phyloP scores from a whole-genome alignment of 2,113 vertebrate species.

The Diadophis punctatus region DNA sequence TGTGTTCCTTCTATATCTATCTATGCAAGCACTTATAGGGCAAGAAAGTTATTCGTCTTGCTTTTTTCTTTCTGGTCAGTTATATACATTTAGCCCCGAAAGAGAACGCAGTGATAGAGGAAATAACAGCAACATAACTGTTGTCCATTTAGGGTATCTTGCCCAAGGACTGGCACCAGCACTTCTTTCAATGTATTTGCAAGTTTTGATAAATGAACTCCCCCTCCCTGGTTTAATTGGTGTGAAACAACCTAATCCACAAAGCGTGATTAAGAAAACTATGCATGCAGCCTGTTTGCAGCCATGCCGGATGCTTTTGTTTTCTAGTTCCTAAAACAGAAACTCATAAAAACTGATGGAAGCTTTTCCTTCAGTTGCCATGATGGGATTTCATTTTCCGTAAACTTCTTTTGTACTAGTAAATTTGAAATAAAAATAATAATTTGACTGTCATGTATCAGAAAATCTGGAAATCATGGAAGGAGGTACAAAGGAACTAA shows the following conservation, averaged over 20 bases:
- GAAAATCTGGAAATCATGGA: slow-evolving; percentile 9
- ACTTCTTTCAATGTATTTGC: neutral
- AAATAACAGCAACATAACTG: neutral
- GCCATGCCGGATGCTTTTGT: too few species aligned
- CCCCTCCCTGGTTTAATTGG: neutral
- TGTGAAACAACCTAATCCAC: neutral
- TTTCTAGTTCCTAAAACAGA: neutral
- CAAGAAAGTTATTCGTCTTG: neutral
- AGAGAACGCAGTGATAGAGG: neutral
- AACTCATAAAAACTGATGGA: neutral
- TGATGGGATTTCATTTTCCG: neutral
- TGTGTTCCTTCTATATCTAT: neutral
- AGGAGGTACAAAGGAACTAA: neutral
- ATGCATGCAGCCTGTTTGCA: neutral
- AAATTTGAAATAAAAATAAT: neutral
- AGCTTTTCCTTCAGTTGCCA: neutral
- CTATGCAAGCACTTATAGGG: neutral
- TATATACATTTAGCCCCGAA: neutral
- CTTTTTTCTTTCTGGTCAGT: neutral
- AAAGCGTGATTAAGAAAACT: neutral
- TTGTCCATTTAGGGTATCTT: neutral
- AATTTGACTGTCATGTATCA: neutral
- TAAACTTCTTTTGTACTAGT: slow-evolving; percentile 4
- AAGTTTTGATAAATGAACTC: neutral
- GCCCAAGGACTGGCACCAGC: neutral